A percentile compares a stretch with the other conserved stretches of the same genome.
phyloP scores from a whole-genome alignment of 2,888 invertebrate genomes.

The Zelleria hepariella region DNA sequence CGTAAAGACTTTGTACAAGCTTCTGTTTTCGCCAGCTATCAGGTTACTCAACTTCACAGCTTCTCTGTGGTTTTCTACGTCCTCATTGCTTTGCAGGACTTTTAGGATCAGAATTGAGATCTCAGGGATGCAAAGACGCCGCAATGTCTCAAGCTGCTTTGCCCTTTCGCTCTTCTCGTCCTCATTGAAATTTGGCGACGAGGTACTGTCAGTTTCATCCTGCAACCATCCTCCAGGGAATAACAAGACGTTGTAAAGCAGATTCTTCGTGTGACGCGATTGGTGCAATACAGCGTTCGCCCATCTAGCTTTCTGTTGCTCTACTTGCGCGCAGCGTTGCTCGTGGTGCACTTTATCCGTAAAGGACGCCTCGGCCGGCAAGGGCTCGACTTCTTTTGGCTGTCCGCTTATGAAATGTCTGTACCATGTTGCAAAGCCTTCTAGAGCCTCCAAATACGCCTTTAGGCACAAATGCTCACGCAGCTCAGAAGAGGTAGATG shows the following conservation, averaged over 20 bases:
- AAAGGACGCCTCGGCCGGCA: conserved; percentile 77
- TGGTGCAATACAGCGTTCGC: conserved; percentile 78
- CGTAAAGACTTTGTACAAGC: conserved; percentile 85
- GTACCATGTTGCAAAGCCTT: conserved; percentile 92
- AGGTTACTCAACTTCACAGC: conserved; percentile 81
- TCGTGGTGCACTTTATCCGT: conserved; percentile 91
- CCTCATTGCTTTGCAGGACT: conserved; percentile 82
- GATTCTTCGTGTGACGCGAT: conserved; percentile 81
- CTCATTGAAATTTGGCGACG: conserved; percentile 54
- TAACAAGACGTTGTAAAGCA: conserved; percentile 87
- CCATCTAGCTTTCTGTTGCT: conserved; percentile 85
- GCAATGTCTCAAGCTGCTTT: conserved; percentile 81
- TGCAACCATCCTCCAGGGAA: conserved; percentile 95
- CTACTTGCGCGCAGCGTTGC: conserved; percentile 84
- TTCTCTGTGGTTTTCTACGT: conserved; percentile 81
- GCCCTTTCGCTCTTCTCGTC: conserved; percentile 67
- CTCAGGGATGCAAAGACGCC: conserved; percentile 88
- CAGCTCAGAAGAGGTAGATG: conserved; percentile 60
- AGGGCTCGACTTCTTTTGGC: conserved; percentile 77
- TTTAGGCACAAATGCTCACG: conserved; percentile 91
- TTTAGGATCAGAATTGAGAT: conserved; percentile 82
- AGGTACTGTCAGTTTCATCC: conserved; percentile 74
- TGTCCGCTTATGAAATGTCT: conserved; percentile 84
- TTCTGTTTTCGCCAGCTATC: conserved; percentile 83
- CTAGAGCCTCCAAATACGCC: conserved; percentile 88